Conservation (phyloP, 2,888 invertebrate genomes). For the Andrena camellia region DNA sequence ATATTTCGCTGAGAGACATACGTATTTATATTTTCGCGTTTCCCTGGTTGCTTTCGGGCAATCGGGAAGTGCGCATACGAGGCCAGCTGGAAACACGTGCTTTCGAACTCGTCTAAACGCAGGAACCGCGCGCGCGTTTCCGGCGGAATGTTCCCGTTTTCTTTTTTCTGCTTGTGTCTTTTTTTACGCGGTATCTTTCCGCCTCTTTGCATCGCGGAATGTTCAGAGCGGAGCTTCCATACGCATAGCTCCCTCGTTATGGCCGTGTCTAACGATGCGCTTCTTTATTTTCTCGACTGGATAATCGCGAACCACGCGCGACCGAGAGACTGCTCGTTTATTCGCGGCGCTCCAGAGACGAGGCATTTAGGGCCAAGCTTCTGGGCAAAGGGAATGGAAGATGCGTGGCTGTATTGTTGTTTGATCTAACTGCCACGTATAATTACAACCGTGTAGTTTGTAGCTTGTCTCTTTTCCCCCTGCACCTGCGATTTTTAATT, state of each 20-base stretch:
- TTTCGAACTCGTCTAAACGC: conserved; percentile 31
- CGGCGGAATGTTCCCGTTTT: neutral
- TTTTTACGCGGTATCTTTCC: conserved; percentile 9
- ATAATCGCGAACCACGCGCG: conserved; percentile 49
- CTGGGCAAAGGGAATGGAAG: conserved; percentile 30
- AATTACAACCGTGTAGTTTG: conserved; percentile 69
- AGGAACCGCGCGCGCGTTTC: conserved; percentile 8
- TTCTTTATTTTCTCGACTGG: conserved; percentile 50
- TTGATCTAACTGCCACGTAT: conserved; percentile 72
- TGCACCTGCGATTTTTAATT: neutral
- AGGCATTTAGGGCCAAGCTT: conserved; percentile 39
- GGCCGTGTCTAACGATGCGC: conserved; percentile 22
- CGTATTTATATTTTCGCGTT: neutral
- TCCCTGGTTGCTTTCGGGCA: neutral
- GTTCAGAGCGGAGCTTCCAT: conserved; percentile 28
- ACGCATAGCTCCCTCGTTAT: conserved; percentile 29
- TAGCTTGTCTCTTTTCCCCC: neutral
- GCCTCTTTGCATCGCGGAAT: conserved; percentile 20
- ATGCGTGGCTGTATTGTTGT: conserved; percentile 38
- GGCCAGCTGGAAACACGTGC: conserved; percentile 11
- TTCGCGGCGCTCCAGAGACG: conserved; percentile 56
- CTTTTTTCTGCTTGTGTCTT: neutral
- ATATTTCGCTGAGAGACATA: neutral
- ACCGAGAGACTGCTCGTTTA: conserved; percentile 61
- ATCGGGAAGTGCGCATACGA: neutral